Evolutionary conservation across 2,888 invertebrate genomes (phyloP).

Genomic region (Hesperia comma): DNA sequence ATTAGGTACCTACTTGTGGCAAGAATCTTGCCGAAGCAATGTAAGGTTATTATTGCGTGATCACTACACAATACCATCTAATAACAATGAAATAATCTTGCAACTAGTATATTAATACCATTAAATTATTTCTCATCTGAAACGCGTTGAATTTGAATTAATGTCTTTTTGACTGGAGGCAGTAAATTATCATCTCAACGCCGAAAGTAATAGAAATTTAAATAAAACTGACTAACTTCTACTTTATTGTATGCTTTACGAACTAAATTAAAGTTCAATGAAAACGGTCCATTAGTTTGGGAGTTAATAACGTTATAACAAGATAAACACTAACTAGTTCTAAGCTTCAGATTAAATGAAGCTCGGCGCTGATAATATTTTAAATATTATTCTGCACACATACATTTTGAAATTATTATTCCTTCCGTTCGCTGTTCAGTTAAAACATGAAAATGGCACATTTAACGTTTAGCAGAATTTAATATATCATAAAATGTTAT

Average conservation of each 20-base stretch:
- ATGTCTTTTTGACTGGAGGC: background rate
- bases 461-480: conserved; percentile 76
- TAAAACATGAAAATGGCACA: conserved; percentile 71
- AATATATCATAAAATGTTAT: conserved; percentile 79
- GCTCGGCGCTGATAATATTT: background rate
- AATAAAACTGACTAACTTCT: background rate
- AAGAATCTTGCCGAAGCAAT: too few species aligned
- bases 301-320: conserved; percentile 3
- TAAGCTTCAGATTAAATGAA: background rate
- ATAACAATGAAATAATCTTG: too few species aligned
- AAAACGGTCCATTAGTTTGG: background rate
- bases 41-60: too few species aligned
- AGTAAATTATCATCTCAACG: background rate
- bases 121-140: background rate
- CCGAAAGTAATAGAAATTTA: background rate
- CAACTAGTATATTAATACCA: too few species aligned
- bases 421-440: conserved; percentile 57
- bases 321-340: background rate
- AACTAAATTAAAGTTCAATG: background rate
- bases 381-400: conserved; percentile 10
- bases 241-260: background rate
- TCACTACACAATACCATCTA: too few species aligned
- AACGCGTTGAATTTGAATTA: background rate
- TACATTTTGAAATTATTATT: conserved; percentile 54
- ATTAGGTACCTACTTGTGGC: too few species aligned